Conservation (phyloP, 2,888 invertebrate genomes). For the Cryptophagus acutangulus region DNA sequence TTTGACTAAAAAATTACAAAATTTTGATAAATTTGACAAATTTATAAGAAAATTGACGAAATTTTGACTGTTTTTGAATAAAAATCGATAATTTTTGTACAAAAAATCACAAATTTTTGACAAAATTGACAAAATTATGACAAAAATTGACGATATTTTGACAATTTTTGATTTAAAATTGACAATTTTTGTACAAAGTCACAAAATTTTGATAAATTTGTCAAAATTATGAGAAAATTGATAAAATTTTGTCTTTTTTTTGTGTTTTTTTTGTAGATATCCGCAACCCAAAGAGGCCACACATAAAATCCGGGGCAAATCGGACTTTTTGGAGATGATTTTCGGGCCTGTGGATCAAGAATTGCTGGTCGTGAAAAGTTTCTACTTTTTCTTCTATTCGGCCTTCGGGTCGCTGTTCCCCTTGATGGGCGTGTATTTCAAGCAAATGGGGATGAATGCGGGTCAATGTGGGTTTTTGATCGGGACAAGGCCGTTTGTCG, state of each 20-base stretch:
- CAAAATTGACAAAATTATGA: not conserved
- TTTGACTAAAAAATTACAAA: too few species aligned
- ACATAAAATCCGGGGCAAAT: slow-evolving; percentile 82
- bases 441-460: slow-evolving; percentile 96
- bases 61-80: not conserved
- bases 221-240: not conserved
- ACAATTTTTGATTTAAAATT: too few species aligned
- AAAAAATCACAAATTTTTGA: not conserved
- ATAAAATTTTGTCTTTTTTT: not conserved
- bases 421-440: slow-evolving; percentile 98
- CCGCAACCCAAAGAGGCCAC: slow-evolving; percentile 84
- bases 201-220: not conserved
- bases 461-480: slow-evolving; percentile 91
- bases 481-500: slow-evolving; percentile 93
- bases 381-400: slow-evolving; percentile 99
- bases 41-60: not conserved
- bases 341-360: slow-evolving; percentile 85
- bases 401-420: slow-evolving; percentile 98
- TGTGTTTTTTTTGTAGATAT: slow-evolving; percentile 54
- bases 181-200: too few species aligned
- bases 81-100: not conserved
- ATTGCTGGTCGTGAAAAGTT: slow-evolving; percentile 90
- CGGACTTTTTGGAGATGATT: slow-evolving; percentile 77
- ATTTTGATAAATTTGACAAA: too few species aligned
- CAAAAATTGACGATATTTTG: not conserved